Conservation (phyloP, 2,888 invertebrate species). For the Aporophyla lueneburgensis region DNA sequence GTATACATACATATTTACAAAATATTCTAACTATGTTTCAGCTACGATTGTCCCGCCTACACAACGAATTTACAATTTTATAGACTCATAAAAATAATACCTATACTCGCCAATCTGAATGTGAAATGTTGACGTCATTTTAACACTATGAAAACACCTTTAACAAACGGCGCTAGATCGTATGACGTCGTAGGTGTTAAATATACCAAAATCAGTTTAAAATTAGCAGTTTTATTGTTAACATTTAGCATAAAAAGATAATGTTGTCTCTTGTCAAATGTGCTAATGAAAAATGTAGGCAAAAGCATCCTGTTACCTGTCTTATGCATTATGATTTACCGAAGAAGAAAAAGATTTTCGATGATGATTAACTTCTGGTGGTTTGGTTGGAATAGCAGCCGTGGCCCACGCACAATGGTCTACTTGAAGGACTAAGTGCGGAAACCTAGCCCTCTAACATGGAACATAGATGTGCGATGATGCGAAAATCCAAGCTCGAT, state of each 20-base stretch:
- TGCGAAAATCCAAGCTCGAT: neutral
- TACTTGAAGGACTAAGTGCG: too few species aligned
- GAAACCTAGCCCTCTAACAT: too few species aligned
- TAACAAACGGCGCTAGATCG: conserved; percentile 13
- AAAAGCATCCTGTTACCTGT: neutral
- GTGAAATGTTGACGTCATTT: conserved; percentile 36
- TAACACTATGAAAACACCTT: conserved; percentile 16
- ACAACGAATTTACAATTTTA: conserved; percentile 18
- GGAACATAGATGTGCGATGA: neutral
- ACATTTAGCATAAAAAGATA: neutral
- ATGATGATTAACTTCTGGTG: neutral
- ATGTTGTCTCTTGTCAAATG: conserved; percentile 14
- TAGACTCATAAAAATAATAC: conserved; percentile 23
- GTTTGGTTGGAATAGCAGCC: too few species aligned
- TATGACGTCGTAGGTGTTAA: conserved; percentile 44
- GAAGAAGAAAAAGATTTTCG: neutral
- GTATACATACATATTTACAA: conserved; percentile 4
- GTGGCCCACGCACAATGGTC: too few species aligned
- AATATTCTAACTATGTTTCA: conserved; percentile 8
- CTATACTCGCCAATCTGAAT: conserved; percentile 3
- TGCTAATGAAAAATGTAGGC: neutral
- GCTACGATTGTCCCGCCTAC: neutral
- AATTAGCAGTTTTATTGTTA: conserved; percentile 38
- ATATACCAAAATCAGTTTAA: conserved; percentile 33
- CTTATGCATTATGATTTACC: neutral